phyloP scores from a whole-genome alignment of 2,888 invertebrate species.

The Eucriotettix oculatus region DNA sequence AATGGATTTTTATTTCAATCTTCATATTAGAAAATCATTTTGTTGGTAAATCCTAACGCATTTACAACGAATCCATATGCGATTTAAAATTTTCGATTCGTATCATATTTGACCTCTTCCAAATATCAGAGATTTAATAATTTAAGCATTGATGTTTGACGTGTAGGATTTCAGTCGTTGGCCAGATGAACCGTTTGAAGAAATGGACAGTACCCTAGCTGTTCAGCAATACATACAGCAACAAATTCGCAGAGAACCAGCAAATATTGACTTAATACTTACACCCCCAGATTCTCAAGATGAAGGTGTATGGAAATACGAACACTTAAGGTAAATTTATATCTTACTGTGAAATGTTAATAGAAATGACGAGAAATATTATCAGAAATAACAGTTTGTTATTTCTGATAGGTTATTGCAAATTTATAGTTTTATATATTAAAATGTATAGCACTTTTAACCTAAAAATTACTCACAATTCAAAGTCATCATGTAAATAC shows the following conservation, averaged over 20 bases:
- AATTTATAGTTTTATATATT: background rate
- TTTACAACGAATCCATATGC: too few relatives aligned
- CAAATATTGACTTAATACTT: constrained; percentile 84
- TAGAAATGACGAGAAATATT: too few relatives aligned
- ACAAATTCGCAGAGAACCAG: constrained; percentile 81
- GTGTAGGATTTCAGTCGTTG: constrained; percentile 86
- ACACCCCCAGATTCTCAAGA: constrained; percentile 95
- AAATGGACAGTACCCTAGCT: constrained; percentile 97
- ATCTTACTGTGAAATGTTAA: background rate
- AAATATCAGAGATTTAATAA: too few relatives aligned
- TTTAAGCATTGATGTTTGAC: background rate
- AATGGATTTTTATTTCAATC: too few relatives aligned
- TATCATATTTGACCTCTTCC: too few relatives aligned
- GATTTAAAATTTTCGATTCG: too few relatives aligned
- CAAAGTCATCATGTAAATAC: too few relatives aligned
- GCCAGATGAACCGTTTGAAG: constrained; percentile 96
- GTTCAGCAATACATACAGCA: constrained; percentile 99
- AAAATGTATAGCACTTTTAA: background rate
- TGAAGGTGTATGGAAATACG: constrained; percentile 99
- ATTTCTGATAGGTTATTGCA: background rate
- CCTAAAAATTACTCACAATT: too few relatives aligned
- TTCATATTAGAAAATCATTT: too few relatives aligned
- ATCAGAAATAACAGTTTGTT: background rate
- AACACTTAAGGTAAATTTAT: constrained; percentile 64
- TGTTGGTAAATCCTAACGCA: too few relatives aligned